Conservation (phyloP, 1,140 invertebrate genomes). For the Hestina assimilis region DNA sequence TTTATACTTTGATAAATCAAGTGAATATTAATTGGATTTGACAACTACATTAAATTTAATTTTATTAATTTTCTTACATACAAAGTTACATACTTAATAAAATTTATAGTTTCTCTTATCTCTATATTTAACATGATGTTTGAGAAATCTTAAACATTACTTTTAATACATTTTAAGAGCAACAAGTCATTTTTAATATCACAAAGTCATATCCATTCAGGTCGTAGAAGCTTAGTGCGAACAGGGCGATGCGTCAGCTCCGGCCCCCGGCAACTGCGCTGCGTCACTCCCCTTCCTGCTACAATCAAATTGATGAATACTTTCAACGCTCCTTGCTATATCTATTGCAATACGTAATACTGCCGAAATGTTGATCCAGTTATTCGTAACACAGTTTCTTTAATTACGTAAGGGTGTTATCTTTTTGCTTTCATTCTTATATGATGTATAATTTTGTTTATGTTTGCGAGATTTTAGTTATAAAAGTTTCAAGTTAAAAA, state of each 20-base stretch:
- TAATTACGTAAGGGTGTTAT: slow-evolving; percentile 10
- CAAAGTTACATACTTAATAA: no score
- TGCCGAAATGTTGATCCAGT: slow-evolving; percentile 23
- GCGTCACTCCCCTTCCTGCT: slow-evolving; percentile 45
- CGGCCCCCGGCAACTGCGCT: slow-evolving; percentile 56
- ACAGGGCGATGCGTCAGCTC: slow-evolving; percentile 43
- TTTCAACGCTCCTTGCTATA: slow-evolving; percentile 38
- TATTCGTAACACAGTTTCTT: slow-evolving; percentile 26
- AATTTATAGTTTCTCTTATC: no score
- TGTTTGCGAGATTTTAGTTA: background rate
- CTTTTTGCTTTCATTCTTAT: background rate
- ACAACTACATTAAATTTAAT: no score
- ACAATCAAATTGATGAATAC: slow-evolving; percentile 73
- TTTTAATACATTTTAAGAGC: background rate
- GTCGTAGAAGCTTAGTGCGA: slow-evolving; percentile 34
- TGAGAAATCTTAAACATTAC: no score
- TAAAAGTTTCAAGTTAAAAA: background rate
- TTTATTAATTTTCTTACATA: no score
- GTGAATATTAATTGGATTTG: no score
- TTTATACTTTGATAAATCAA: no score
- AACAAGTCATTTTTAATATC: slow-evolving; percentile 14
- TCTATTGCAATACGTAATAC: slow-evolving; percentile 15
- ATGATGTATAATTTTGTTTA: background rate
- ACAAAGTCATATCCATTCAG: slow-evolving; percentile 43
- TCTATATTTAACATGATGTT: no score